A percentile compares a stretch with the other conserved stretches of the same genome.
Conservation (phyloP, 2,888 invertebrate species). For the Ecliptopera silaceata region DNA sequence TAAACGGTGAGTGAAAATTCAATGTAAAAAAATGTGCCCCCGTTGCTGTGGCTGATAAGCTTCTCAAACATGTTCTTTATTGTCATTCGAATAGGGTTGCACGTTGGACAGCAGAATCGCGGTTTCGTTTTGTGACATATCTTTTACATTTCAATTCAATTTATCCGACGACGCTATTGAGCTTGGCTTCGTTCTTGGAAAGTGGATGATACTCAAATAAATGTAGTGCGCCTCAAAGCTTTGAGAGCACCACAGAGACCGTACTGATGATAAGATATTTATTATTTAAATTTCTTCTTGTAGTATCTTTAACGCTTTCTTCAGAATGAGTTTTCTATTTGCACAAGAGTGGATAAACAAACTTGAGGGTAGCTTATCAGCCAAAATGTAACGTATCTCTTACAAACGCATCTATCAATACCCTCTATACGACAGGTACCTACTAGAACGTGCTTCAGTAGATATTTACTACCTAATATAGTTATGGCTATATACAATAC, state of each 20-base stretch:
- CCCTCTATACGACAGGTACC: slow-evolving; percentile 47
- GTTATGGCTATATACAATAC: slow-evolving; percentile 65
- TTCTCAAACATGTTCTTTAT: slow-evolving; percentile 7
- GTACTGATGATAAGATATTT: not conserved
- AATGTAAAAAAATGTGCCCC: slow-evolving; percentile 36
- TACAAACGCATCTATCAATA: slow-evolving; percentile 44
- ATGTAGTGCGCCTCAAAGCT: not conserved
- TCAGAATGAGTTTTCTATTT: not conserved
- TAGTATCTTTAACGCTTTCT: not conserved
- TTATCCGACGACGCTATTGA: not conserved
- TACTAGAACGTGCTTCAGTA: slow-evolving; percentile 57
- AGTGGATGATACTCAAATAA: not conserved
- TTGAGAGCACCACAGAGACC: not conserved
- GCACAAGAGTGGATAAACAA: not conserved
- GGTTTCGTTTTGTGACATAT: not conserved
- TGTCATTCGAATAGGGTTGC: not conserved
- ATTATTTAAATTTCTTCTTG: not conserved
- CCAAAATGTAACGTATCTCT: slow-evolving; percentile 38
- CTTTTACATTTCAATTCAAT: not conserved
- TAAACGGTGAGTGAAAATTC: slow-evolving; percentile 32
- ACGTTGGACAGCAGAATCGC: not conserved
- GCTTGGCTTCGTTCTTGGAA: not conserved
- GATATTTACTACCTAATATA: slow-evolving; percentile 47
- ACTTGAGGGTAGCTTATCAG: slow-evolving; percentile 26
- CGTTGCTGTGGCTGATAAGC: slow-evolving; percentile 35